Percentiles rank a stretch among this genome's conserved stretches.
Conservation (phyloP, 2,888 invertebrate species). For the Bellardia bayeri region DNA sequence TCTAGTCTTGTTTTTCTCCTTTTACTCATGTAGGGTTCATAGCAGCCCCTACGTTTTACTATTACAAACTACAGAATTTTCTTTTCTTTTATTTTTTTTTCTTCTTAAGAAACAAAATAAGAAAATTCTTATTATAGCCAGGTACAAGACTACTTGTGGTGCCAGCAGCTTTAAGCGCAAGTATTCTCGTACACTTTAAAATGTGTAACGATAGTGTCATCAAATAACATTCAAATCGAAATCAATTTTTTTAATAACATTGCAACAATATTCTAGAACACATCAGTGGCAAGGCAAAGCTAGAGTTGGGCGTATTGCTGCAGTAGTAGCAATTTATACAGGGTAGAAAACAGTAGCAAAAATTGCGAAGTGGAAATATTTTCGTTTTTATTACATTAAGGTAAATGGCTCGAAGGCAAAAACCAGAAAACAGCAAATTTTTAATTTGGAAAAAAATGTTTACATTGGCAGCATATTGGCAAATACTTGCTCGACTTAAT, state of each 20-base stretch:
- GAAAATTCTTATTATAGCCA: not conserved
- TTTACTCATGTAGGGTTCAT: not conserved
- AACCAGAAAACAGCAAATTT: not conserved
- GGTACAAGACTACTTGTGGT: not conserved
- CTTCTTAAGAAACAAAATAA: not conserved
- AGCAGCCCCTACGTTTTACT: conserved; percentile 17
- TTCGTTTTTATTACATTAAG: not conserved
- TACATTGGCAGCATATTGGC: not conserved
- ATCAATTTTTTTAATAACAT: conserved; percentile 63
- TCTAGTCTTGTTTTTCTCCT: not conserved
- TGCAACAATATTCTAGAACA: not conserved
- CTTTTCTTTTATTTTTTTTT: not conserved
- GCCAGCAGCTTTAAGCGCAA: not conserved
- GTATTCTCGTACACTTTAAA: conserved; percentile 32
- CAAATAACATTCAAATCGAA: conserved; percentile 58
- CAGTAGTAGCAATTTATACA: not conserved
- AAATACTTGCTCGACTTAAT: not conserved
- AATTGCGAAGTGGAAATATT: not conserved
- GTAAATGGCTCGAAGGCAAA: not conserved
- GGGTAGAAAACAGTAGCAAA: not conserved
- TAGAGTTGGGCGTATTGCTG: not conserved
- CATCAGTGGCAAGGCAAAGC: not conserved
- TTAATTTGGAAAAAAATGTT: conserved; percentile 11
- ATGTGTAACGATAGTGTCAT: conserved; percentile 60
- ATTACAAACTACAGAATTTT: conserved; percentile 11